Percentiles rank a stretch among this genome's conserved stretches.
phyloP scores from a whole-genome alignment of 2,797 vertebrate genomes.

The Sebastes trivittatus region DNA sequence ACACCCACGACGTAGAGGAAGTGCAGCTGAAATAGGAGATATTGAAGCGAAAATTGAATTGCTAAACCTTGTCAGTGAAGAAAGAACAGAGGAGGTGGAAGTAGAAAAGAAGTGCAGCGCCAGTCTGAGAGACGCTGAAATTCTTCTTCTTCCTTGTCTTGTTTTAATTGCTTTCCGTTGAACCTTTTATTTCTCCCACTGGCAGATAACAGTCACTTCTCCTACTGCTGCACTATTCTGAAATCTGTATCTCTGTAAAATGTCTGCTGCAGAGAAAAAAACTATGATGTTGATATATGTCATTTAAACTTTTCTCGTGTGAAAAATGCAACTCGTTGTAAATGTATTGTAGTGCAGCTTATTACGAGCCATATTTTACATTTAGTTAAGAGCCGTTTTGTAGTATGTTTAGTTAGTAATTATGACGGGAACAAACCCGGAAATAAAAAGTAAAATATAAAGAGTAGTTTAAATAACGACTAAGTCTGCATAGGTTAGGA shows the following conservation, averaged over 20 bases:
- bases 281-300: neutral
- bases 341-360: neutral
- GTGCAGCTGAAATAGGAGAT: slow-evolving; percentile 22
- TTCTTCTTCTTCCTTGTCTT: slow-evolving; percentile 30
- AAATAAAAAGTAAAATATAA: no score
- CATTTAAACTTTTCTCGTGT: neutral
- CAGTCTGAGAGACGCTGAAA: slow-evolving; percentile 25
- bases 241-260: slow-evolving; percentile 9
- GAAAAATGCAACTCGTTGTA: neutral
- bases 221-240: neutral
- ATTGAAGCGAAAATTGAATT: slow-evolving; percentile 62
- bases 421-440: no score
- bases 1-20: neutral
- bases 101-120: slow-evolving; percentile 1
- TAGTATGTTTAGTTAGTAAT: no score
- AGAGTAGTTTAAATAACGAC: no score
- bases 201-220: slow-evolving; percentile 25
- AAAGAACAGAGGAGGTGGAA: slow-evolving; percentile 25
- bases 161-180: slow-evolving; percentile 59
- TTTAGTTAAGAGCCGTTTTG: no score
- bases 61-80: slow-evolving; percentile 55
- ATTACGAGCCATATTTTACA: no score
- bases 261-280: slow-evolving; percentile 10
- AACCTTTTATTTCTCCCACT: slow-evolving; percentile 27
- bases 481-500: no score